phyloP scores from a whole-genome alignment of 2,888 invertebrate genomes.

The Agrochola lychnidis region DNA sequence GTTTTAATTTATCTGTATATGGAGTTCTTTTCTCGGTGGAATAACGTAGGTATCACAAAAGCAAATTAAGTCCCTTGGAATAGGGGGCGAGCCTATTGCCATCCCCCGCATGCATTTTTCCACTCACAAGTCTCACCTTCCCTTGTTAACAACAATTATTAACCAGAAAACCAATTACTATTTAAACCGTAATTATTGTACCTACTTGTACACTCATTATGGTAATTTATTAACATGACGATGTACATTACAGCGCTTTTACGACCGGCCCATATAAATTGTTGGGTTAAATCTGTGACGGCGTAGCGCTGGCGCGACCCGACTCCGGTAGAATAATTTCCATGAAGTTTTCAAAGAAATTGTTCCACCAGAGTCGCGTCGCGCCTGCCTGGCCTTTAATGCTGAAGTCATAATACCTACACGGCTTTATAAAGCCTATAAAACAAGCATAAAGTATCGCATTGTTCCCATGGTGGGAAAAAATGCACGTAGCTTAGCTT shows the following conservation, averaged over 20 bases:
- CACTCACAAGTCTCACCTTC: background rate
- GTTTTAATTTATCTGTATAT: no score
- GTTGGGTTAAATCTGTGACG: conserved; percentile 35
- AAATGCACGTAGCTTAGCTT: background rate
- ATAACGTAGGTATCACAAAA: no score
- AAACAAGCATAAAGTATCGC: conserved; percentile 14
- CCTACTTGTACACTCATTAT: conserved; percentile 41
- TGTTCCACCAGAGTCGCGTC: no score
- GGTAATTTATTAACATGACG: conserved; percentile 47
- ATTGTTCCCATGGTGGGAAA: background rate
- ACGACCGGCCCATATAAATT: conserved; percentile 35
- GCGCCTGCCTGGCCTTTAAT: background rate
- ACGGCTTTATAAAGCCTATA: background rate
- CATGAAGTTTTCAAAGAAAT: no score
- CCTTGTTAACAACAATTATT: conserved; percentile 9
- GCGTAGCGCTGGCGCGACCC: background rate
- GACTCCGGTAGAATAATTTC: background rate
- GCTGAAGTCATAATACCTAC: conserved; percentile 4
- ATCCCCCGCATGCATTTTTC: background rate
- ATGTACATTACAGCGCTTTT: conserved; percentile 30
- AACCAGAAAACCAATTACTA: conserved; percentile 15
- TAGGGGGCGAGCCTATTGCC: background rate
- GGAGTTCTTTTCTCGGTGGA: no score
- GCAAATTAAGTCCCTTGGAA: background rate
- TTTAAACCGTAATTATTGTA: conserved; percentile 25